phyloP scores from a whole-genome alignment of 2,797 vertebrate species.

The Sebastiscus tertius region DNA sequence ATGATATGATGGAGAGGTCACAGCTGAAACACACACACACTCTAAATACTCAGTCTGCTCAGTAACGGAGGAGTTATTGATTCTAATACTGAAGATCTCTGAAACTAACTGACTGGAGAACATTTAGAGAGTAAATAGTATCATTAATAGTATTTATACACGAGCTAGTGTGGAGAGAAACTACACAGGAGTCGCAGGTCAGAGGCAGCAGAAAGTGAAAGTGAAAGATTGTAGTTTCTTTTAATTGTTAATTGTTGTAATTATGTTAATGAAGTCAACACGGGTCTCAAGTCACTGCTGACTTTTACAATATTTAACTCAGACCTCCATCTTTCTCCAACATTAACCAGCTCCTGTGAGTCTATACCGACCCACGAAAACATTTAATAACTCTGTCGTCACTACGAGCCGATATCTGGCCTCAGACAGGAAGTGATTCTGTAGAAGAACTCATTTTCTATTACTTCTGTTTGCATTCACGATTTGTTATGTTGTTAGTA shows the following conservation, averaged over 20 bases:
- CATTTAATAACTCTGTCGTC: no score
- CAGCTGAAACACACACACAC: not conserved
- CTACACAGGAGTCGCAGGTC: no score
- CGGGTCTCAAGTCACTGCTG: not conserved
- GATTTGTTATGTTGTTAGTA: no score
- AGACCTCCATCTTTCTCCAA: not conserved
- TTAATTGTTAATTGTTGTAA: no score
- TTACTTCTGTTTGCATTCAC: no score
- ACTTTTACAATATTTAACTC: not conserved
- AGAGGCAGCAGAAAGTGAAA: no score
- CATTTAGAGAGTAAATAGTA: no score
- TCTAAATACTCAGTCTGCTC: not conserved
- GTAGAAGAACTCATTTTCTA: no score
- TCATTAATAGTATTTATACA: not conserved
- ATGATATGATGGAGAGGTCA: slow-evolving; percentile 29
- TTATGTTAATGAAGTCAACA: not conserved
- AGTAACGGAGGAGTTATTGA: not conserved
- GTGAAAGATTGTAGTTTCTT: no score
- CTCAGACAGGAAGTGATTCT: no score
- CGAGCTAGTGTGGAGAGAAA: not conserved
- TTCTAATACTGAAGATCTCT: not conserved
- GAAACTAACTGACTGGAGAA: not conserved
- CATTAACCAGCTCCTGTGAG: not conserved
- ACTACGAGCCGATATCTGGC: no score
- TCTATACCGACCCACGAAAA: not conserved